Conservation (phyloP, 2,888 invertebrate species). For the Drosophila tripunctata region DNA sequence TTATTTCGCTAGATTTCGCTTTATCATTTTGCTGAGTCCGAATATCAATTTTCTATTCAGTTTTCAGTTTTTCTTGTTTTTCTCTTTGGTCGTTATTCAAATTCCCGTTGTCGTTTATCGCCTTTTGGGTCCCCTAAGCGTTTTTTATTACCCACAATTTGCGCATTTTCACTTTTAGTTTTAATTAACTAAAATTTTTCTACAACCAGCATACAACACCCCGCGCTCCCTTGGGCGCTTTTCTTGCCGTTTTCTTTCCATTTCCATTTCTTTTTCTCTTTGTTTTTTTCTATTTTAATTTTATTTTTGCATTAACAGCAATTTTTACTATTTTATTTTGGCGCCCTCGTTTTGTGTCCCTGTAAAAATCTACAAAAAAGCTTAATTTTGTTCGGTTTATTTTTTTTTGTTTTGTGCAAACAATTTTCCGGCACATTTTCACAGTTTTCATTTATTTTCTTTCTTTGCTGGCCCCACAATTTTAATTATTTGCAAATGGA, state of each 20-base stretch:
- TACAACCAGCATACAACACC: conserved; percentile 31
- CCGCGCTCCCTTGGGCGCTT: conserved; percentile 17
- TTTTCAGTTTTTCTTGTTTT: conserved; percentile 6
- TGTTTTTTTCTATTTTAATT: conserved; percentile 10
- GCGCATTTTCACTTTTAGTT: conserved; percentile 77
- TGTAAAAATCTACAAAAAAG: background rate
- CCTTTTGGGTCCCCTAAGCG: conserved; percentile 50
- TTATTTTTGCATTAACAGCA: conserved; percentile 53
- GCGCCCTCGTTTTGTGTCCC: conserved; percentile 42
- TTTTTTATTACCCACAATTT: conserved; percentile 74
- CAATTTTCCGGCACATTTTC: conserved; percentile 63
- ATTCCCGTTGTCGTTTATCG: conserved; percentile 48
- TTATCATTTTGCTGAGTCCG: conserved; percentile 20
- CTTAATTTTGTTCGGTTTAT: conserved; percentile 37
- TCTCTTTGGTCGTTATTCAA: conserved; percentile 27
- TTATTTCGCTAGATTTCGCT: conserved; percentile 24
- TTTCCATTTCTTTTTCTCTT: background rate
- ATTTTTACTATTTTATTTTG: conserved; percentile 56
- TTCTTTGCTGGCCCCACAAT: conserved; percentile 52
- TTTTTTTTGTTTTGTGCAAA: conserved; percentile 41
- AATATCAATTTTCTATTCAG: conserved; percentile 39
- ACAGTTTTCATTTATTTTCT: too few species aligned
- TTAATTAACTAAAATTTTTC: conserved; percentile 72
- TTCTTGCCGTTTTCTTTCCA: conserved; percentile 33
- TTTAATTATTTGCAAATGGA: conserved; percentile 71